Percentiles rank a stretch among this genome's conserved stretches.
Evolutionary conservation across 2,797 vertebrate genomes (phyloP).

Genomic region (Cygnus olor): DNA sequence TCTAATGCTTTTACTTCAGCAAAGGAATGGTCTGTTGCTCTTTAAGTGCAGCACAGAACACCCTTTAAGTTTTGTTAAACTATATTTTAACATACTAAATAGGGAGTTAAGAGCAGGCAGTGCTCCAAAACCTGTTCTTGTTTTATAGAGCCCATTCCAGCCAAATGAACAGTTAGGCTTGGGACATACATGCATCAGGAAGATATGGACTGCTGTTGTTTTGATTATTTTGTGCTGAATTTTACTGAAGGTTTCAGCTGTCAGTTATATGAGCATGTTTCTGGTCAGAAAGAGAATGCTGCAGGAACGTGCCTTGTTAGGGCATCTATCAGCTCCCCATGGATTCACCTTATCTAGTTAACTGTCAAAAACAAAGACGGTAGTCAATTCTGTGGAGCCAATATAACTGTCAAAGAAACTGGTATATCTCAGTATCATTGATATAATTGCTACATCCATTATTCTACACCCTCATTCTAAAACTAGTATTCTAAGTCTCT

Average conservation of each 20-base stretch:
- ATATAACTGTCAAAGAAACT: slow-evolving; percentile 11
- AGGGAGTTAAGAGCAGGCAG: background rate
- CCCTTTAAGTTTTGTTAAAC: background rate
- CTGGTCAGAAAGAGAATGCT: slow-evolving; percentile 13
- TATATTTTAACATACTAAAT: background rate
- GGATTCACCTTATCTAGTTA: background rate
- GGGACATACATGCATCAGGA: background rate
- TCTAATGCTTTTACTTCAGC: background rate
- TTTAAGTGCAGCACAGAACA: background rate
- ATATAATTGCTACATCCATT: background rate
- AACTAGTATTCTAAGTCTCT: background rate
- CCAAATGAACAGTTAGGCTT: background rate
- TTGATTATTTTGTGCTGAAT: background rate
- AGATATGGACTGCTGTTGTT: background rate
- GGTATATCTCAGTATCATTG: background rate
- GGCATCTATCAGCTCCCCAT: background rate
- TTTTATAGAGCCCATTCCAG: background rate
- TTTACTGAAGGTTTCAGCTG: slow-evolving; percentile 4
- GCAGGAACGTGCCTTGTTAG: background rate
- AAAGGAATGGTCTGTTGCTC: background rate
- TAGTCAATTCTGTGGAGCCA: background rate
- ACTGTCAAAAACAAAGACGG: slow-evolving; percentile 27
- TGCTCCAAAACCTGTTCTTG: background rate
- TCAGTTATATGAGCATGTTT: background rate
- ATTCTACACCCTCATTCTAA: background rate